A percentile compares a stretch with the other conserved stretches of the same genome.
Conservation (phyloP, 1,140 invertebrate genomes). For the Hirudo medicinalis region DNA sequence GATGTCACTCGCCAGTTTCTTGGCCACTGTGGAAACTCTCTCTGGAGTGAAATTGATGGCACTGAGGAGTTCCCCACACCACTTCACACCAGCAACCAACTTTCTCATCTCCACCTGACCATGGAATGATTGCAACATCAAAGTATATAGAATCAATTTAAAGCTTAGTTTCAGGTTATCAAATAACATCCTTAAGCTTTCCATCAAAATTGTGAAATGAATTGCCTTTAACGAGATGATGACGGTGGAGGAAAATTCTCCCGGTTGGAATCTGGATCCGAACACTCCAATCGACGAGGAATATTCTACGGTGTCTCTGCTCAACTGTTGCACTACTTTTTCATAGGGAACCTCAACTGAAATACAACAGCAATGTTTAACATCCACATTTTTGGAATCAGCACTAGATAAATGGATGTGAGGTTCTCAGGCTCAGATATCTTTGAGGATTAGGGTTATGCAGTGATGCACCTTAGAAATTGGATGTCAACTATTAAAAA, state of each 20-base stretch:
- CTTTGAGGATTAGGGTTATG: too few species aligned
- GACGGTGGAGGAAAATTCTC: slow-evolving; percentile 49
- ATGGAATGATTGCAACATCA: too few species aligned
- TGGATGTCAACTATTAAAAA: background rate
- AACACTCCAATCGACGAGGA: slow-evolving; percentile 21
- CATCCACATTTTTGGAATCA: background rate
- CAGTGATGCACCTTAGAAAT: slow-evolving; percentile 45
- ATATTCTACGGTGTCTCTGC: slow-evolving; percentile 55
- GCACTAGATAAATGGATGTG: too few species aligned
- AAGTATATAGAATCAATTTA: too few species aligned
- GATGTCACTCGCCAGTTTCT: slow-evolving; percentile 57
- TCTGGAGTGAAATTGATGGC: slow-evolving; percentile 56
- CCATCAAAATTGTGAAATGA: background rate
- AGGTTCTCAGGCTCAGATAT: background rate
- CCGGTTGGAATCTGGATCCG: slow-evolving; percentile 48
- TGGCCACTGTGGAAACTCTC: slow-evolving; percentile 58
- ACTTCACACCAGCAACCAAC: slow-evolving; percentile 59
- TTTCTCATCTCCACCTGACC: slow-evolving; percentile 58
- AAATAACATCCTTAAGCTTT: too few species aligned
- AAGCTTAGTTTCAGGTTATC: too few species aligned
- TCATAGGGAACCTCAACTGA: slow-evolving; percentile 43
- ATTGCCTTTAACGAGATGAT: slow-evolving; percentile 45
- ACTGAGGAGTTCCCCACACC: slow-evolving; percentile 62
- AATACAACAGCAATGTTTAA: slow-evolving; percentile 1
- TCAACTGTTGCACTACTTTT: slow-evolving; percentile 58